Evolutionary conservation across 2,888 invertebrate genomes (phyloP), one percentile per base, ranked within the genome.

Genomic region (Limenitis camilla): DNA sequence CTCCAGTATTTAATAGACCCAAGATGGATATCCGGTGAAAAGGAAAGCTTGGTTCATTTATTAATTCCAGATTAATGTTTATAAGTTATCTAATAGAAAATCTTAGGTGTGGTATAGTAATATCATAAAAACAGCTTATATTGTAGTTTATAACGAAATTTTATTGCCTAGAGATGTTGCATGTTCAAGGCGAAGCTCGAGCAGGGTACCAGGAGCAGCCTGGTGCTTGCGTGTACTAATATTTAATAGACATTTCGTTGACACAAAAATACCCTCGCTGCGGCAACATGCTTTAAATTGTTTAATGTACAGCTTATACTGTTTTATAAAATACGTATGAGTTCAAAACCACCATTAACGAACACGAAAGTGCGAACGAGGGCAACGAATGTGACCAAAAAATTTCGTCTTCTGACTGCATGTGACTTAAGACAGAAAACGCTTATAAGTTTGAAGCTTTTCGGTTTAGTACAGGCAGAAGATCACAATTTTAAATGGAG

Each of bases 191-290:
- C 70, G 65, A 66, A 64, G 71, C n/a, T 64, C 64, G 62, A 61
- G 71, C 72, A 71, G 73, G 78, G 80, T 74, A 71, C 80, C 81
- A 76, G 78, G 79, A 74, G 71, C 74, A 61, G 72, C 58, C 69
- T 69, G 73, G 74, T 66, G 69, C 66, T 83, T 67, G 81, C 84
- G 83, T 84, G 82, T 62, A 58, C 57, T 49, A 44, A 58, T 55
- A 54, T 59, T 61, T 57, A 47, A 56, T 56, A 51, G 53, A 53
- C 49, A 49, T 55, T 55, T 49, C 49, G 52, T 47, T 55, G 56
- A 53, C 56, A 52, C 54, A 60, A 58, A 60, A 53, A 49, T 47
- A 44, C 30, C 35, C 49, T 36, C 43, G 55, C 45, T 57, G 55
- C 52, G 49, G 43, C 40, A 44, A 47, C 49, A 27, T 43, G 28